Evolutionary conservation across 1,140 invertebrate species (phyloP), one percentile per base, ranked within the genome.

Genomic region (Harlomillsia oculata): DNA sequence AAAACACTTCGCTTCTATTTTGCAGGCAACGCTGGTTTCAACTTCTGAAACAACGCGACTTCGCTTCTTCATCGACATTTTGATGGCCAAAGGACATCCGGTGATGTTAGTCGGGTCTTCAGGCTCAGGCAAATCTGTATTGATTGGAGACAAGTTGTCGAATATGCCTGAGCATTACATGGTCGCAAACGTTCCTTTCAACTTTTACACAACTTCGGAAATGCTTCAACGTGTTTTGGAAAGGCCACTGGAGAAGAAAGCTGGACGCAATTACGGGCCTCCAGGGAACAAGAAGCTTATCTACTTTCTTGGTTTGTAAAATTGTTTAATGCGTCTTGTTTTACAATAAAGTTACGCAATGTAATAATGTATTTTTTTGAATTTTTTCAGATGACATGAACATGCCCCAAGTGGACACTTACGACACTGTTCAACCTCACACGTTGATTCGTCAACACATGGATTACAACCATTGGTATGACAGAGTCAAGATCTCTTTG

Each of bases 221-320:
- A 95, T 97, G 89, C 74, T 97, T 39, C 93, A 97, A 71, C 86
- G 89, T 69, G 85, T 96, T 44, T 71, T 97, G 44, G 94, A 97
- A 68, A 93, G 91, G 71, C 88, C 91, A n/a, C 69, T 97, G 37
- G 94, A 97, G 70, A 97, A 97, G 74, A 97, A 97, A 73, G 92
- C 93, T 36, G 93, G 93, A 3, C 78, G 89, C 64, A 96, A 94
- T 75, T 97, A 86, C 67, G 94, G 91, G 5, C 94, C 94, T 20
- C 91, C 91, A 2, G 91, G 93, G 29, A 93, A 83, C 65, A 94
- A 95, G 72, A 87, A 83, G 0, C 73, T 97, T n/a, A 82, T 97
- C 56, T 97, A 96, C 70, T 97, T 97, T 71, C 85, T 97, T 55
- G 94, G 97, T n/a, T n/a, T n/a, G n/a, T n/a, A n/a, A n/a, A n/a